Evolutionary conservation across 2,113 vertebrate species (phyloP).

Genomic region (Proteles cristata): DNA sequence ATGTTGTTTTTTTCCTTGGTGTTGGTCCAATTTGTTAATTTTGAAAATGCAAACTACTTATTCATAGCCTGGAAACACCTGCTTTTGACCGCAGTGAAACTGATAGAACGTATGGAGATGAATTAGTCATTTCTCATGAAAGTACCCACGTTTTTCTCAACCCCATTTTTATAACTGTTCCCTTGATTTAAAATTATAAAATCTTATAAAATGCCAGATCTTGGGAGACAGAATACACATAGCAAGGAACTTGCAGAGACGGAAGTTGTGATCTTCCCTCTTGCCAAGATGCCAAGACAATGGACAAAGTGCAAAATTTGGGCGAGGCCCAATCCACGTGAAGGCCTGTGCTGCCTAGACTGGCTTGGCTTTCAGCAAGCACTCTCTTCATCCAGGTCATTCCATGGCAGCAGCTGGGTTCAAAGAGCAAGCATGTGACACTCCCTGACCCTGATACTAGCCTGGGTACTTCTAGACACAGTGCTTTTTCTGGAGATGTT

Average conservation of each 20-base stretch:
- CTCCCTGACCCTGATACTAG: rapidly evolving
- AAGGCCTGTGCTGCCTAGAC: not conserved
- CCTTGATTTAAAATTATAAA: constrained; percentile 48
- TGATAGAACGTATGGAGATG: not conserved
- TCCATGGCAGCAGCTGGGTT: not conserved
- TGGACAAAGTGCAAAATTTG: constrained; percentile 1
- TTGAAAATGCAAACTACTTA: constrained; percentile 53
- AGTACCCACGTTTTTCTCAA: not conserved
- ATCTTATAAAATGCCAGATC: not conserved
- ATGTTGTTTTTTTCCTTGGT: not conserved
- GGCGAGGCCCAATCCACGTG: rapidly evolving
- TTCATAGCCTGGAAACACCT: constrained; percentile 48
- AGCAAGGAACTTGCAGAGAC: not conserved
- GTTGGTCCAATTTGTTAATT: constrained; percentile 76
- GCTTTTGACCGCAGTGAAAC: not conserved
- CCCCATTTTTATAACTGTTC: not conserved
- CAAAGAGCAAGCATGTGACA: not conserved
- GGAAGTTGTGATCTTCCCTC: not conserved
- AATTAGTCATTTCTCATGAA: constrained; percentile 40
- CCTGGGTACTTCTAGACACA: not conserved
- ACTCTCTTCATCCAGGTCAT: not conserved
- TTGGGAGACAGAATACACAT: not conserved
- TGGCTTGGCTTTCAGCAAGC: constrained; percentile 11
- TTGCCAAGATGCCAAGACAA: not conserved
- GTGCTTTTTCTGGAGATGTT: not conserved